These are phyloP conservation scores for Branchipolynoe longqiensis DNA, from an alignment of 2,888 invertebrate species.

Conservation along the genomic window DNA sequence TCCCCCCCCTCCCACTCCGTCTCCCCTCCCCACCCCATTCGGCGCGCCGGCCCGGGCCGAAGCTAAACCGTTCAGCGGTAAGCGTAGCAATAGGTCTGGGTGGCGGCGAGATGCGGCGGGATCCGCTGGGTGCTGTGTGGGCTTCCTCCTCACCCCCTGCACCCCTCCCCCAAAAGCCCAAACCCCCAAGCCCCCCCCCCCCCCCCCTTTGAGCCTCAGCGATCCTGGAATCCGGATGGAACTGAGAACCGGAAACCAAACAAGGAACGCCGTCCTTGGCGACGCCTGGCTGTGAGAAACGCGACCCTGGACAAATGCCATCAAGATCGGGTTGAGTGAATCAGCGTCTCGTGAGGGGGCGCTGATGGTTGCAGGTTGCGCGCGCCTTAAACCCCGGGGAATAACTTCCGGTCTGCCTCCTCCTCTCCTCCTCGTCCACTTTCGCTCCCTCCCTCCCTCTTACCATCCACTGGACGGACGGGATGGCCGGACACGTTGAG, in stretches of 20 bases:
- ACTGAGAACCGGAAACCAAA: conserved; percentile 42
- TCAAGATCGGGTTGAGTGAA: conserved; percentile 6
- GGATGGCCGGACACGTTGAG: no score
- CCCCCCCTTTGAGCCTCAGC: neutral
- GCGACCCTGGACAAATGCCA: conserved; percentile 22
- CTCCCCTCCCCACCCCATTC: neutral
- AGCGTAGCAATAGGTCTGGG: no score
- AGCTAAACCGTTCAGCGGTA: no score
- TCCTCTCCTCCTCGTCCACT: neutral
- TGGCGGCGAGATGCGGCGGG: no score
- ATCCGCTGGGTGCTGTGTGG: conserved; percentile 8
- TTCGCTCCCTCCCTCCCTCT: neutral
- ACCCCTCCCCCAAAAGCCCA: neutral
- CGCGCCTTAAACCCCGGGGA: conserved; percentile 17
- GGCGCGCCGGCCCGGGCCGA: no score
- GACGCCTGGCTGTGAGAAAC: neutral
- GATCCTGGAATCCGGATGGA: neutral
- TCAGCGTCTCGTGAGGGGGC: neutral
- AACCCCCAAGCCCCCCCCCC: neutral
- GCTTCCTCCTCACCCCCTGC: neutral
- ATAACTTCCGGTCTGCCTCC: neutral
- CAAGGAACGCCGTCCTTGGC: conserved; percentile 10
- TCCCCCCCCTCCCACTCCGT: neutral
- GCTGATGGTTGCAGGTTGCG: neutral
- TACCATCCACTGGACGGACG: no score